Evolutionary conservation across 1,140 invertebrate species (phyloP).

Genomic region (Drosophila saltans): DNA sequence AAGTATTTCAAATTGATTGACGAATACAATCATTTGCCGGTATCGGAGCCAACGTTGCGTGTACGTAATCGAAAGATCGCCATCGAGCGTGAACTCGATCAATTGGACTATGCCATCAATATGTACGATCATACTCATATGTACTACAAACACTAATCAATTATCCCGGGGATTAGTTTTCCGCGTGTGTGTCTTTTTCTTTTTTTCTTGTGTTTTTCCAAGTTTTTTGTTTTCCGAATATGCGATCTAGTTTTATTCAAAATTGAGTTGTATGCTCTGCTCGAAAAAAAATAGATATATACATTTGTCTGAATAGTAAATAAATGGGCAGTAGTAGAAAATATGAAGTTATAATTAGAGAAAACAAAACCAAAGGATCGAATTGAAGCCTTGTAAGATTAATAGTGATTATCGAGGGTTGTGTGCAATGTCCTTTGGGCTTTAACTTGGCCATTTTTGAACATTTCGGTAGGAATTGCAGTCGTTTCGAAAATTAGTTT

Average conservation of each 20-base stretch:
- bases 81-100: conserved; percentile 44
- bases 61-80: conserved; percentile 37
- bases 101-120: conserved; percentile 51
- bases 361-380: no score
- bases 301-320: background rate
- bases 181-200: no score
- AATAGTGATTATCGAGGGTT: no score
- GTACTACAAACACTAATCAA: conserved; percentile 22
- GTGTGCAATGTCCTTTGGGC: no score
- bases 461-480: no score
- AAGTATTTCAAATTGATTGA: conserved; percentile 39
- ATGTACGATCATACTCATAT: conserved; percentile 47
- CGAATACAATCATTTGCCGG: conserved; percentile 49
- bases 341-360: no score
- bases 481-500: no score
- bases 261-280: conserved; percentile 30
- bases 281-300: background rate
- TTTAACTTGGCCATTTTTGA: no score
- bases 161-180: background rate
- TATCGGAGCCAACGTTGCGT: conserved; percentile 40
- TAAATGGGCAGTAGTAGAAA: background rate
- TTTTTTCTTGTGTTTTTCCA: background rate
- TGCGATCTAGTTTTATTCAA: conserved; percentile 27
- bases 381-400: no score
- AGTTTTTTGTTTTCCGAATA: conserved; percentile 14